Evolutionary conservation across 2,888 invertebrate genomes (phyloP), one percentile per base, ranked within the genome.

Genomic region (Xylocampa areola): DNA sequence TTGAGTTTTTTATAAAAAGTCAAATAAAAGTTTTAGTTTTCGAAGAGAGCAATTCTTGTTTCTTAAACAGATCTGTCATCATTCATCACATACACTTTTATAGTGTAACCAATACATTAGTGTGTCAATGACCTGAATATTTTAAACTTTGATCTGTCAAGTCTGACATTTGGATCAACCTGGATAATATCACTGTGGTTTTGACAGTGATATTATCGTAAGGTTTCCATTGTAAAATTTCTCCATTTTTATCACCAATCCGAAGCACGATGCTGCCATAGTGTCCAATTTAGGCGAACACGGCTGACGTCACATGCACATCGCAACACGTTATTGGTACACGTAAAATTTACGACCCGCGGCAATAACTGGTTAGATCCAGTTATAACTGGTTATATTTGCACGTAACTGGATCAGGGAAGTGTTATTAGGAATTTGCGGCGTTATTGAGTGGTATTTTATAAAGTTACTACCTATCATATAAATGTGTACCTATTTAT

Each of bases 211-310:
- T 23, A 7, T 5, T 40, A 40, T 16, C n/a, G 35, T 25, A 16
- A 35, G 21, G 14, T 6, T 14, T 25, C 14, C 13, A 14, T 25
- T 25, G 4, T 4, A 35, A 35, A 39, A 23, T 8, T 7, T 5
- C 10, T 11, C 13, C 25, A 13, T 25, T 68, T 68, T 63, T 63
- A 68, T 43, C 29, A 45, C 41, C 40, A 25, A 13, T 23, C 39
- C 40, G 23, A 27, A 44, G 27, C 17, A 16, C 23, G 14, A 27
- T 35, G 52, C 27, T 30, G 17, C 44, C 35, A 40, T 67, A 69
- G 65, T 83, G 83, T 86, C 84, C 87, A 89, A 89, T 89, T 86
- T 86, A 87, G 81, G 73, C 73, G 80, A 79, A 86, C 88, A 88
- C 67, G 82, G 68, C 64, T 62, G 68, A 79, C 73, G 64, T 74